Conservation (phyloP, 2,797 vertebrate species). For the Ciconia nigra region DNA sequence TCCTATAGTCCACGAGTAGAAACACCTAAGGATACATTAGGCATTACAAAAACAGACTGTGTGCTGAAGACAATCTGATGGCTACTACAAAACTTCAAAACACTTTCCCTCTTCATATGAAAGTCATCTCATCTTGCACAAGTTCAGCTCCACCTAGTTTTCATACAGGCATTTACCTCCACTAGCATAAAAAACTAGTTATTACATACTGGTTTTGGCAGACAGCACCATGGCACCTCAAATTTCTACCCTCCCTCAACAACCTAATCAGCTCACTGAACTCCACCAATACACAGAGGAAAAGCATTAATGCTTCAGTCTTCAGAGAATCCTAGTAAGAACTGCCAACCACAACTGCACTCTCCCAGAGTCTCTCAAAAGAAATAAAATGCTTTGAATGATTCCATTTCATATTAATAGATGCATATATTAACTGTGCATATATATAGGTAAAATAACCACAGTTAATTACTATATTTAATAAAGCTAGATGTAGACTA, state of each 20-base stretch:
- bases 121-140: not conserved
- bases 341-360: not conserved
- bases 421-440: not conserved
- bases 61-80: not conserved
- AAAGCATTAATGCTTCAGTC: not conserved
- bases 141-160: not conserved
- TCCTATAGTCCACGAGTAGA: not conserved
- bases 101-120: not conserved
- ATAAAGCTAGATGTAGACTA: not conserved
- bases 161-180: not conserved
- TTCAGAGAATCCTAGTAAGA: not conserved
- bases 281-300: not conserved
- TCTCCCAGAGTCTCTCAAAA: not conserved
- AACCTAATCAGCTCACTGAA: not conserved
- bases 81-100: not conserved
- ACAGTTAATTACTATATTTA: not conserved
- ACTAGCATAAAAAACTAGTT: not conserved
- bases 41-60: not conserved
- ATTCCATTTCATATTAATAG: not conserved
- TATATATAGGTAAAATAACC: not conserved
- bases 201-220: not conserved
- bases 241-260: not conserved
- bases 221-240: not conserved
- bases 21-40: not conserved
- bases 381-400: not conserved